These are phyloP conservation scores for Anagyrus pseudococci DNA, from an alignment of 2,888 invertebrate species.

Conservation along the genomic window DNA sequence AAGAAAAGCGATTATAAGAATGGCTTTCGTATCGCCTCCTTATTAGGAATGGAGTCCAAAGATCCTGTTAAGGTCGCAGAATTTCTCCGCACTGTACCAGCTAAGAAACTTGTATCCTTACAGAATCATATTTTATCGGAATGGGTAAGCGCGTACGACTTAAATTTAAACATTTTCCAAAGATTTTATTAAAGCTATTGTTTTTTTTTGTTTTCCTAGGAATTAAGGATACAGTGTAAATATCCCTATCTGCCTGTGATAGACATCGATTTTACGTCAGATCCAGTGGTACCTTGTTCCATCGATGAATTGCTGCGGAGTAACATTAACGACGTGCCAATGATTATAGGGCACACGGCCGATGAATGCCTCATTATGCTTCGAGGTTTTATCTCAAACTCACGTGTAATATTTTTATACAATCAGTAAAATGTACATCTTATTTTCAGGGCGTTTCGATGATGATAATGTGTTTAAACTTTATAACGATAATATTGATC, in stretches of 20 bases:
- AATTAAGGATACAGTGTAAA: background rate
- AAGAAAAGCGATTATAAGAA: background rate
- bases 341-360: conserved; percentile 7
- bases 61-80: conserved; percentile 44
- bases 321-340: conserved; percentile 4
- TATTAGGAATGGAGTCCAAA: conserved; percentile 41
- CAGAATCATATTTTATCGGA: conserved; percentile 42
- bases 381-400: too few species aligned
- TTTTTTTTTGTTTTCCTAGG: background rate
- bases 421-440: too few species aligned
- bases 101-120: conserved; percentile 50
- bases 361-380: conserved; percentile 10
- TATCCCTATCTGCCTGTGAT: background rate
- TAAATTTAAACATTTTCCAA: background rate
- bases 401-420: too few species aligned
- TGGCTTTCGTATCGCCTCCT: conserved; percentile 37
- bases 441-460: too few species aligned
- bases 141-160: conserved; percentile 29
- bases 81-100: conserved; percentile 43
- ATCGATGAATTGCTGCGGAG: background rate
- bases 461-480: too few species aligned
- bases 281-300: background rate
- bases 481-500: too few species aligned
- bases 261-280: background rate
- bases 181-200: background rate